Evolutionary conservation across 2,888 invertebrate species (phyloP).

Genomic region (Ceriagrion tenellum): DNA sequence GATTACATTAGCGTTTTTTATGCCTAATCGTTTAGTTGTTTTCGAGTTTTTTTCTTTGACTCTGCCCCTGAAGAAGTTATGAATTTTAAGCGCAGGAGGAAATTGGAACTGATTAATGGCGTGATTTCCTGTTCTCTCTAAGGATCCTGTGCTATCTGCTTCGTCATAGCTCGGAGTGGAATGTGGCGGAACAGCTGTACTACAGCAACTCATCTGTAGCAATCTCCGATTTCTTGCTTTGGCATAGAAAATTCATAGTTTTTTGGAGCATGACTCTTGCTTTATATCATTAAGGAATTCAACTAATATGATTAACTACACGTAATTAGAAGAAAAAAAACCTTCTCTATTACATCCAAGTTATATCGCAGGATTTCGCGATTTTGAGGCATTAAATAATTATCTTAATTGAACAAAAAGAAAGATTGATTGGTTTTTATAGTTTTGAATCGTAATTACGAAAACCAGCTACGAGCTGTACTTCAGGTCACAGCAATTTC

Average conservation of each 20-base stretch:
- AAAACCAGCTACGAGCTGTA: no score
- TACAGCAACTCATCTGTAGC: neutral
- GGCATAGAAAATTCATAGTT: neutral
- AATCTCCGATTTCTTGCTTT: neutral
- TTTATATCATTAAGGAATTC: neutral
- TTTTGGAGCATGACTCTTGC: neutral
- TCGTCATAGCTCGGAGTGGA: neutral
- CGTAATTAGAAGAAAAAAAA: neutral
- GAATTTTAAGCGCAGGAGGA: neutral
- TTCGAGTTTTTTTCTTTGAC: neutral
- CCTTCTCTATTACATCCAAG: neutral
- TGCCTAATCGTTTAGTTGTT: neutral
- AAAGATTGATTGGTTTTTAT: no score
- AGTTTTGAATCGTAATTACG: no score
- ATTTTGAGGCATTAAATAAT: neutral
- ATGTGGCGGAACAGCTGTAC: neutral
- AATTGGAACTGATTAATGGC: neutral
- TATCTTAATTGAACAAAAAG: no score
- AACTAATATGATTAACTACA: neutral
- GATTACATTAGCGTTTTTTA: constrained; percentile 4
- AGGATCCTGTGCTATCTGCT: neutral
- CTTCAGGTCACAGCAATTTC: no score
- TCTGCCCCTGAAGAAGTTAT: neutral
- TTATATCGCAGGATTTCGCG: neutral
- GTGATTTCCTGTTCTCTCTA: neutral